Evolutionary conservation across 2,113 vertebrate genomes (phyloP).

Genomic region (Bagarius yarrelli): DNA sequence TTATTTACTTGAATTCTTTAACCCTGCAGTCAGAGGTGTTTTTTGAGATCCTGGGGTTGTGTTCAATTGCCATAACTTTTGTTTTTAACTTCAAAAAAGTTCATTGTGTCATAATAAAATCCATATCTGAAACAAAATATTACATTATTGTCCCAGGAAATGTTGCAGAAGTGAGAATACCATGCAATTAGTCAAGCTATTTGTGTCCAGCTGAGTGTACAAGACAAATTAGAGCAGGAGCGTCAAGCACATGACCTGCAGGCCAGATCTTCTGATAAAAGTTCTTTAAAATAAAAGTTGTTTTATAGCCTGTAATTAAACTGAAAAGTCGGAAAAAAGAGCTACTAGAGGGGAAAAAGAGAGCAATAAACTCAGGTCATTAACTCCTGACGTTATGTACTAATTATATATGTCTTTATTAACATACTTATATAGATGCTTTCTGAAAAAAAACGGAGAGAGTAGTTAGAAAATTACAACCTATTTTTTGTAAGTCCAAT

Average conservation of each 20-base stretch:
- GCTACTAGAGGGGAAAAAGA: background rate
- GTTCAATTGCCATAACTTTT: too few species aligned
- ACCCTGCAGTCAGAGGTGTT: too few species aligned
- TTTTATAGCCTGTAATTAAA: background rate
- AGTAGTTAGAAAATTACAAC: background rate
- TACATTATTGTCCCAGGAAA: background rate
- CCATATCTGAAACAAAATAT: background rate
- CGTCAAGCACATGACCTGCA: background rate
- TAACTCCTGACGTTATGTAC: background rate
- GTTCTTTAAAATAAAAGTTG: background rate
- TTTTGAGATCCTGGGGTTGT: too few species aligned
- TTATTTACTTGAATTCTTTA: too few species aligned
- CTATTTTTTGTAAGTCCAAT: background rate
- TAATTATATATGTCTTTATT: background rate
- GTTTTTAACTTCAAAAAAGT: background rate
- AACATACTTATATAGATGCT: background rate
- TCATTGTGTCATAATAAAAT: background rate
- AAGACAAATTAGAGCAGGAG: background rate
- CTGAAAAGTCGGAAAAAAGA: background rate
- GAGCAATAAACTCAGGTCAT: constrained; percentile 9
- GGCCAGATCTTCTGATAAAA: background rate
- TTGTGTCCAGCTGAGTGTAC: background rate
- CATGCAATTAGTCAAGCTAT: background rate
- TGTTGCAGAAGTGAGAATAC: background rate
- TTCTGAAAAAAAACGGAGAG: background rate